Evolutionary conservation across 2,113 vertebrate genomes (phyloP).

Genomic region (Campylorhamphus procurvoides): DNA sequence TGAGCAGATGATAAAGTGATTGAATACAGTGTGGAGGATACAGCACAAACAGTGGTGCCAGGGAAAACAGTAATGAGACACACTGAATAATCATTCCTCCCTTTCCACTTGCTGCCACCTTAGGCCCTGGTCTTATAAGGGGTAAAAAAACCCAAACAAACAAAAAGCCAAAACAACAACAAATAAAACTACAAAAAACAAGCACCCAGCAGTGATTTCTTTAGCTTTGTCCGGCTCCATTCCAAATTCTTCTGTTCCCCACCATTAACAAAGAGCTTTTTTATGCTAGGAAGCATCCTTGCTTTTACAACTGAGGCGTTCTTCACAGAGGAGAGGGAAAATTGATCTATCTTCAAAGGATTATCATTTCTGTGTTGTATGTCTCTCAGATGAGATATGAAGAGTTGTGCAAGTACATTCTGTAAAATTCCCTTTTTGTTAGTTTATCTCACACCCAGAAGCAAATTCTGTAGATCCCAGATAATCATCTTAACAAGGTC

Average conservation of each 20-base stretch:
- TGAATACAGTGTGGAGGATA: background rate
- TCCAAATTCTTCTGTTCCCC: background rate
- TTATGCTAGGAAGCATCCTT: background rate
- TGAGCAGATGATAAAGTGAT: background rate
- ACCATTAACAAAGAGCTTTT: background rate
- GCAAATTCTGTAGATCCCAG: slow-evolving; percentile 14
- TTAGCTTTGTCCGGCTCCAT: background rate
- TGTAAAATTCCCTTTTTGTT: slow-evolving; percentile 28
- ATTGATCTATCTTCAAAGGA: background rate
- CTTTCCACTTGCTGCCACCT: background rate
- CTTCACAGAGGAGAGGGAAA: background rate
- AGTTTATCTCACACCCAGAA: slow-evolving; percentile 29
- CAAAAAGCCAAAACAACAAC: background rate
- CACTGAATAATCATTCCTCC: background rate
- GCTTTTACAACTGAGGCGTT: background rate
- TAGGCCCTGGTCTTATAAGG: background rate
- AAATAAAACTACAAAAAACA: background rate
- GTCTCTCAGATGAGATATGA: slow-evolving; percentile 2
- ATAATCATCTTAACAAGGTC: slow-evolving; percentile 44
- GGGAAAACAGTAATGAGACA: background rate
- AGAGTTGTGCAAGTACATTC: background rate
- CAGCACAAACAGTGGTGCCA: background rate
- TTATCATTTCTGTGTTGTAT: background rate
- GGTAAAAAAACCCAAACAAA: fast-evolving
- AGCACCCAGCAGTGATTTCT: background rate